phyloP scores from a whole-genome alignment of 2,888 invertebrate genomes.

The Drosophila niveifrons region DNA sequence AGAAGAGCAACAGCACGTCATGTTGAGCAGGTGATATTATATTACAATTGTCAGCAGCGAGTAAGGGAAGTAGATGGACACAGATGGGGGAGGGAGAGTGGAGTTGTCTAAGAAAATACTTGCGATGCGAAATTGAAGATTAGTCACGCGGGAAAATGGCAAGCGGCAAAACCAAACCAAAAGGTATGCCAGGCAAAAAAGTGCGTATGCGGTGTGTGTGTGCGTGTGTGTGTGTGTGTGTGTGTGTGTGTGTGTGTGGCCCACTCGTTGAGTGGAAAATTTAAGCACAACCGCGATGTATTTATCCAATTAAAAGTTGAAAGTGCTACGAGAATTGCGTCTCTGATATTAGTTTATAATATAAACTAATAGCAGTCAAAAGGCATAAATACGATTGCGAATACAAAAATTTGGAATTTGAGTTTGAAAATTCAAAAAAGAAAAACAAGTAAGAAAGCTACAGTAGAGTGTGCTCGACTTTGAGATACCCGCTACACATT shows the following conservation, averaged over 20 bases:
- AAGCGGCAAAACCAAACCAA: constrained; percentile 22
- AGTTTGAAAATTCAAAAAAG: neutral
- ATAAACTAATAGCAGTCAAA: constrained; percentile 12
- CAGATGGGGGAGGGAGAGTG: neutral
- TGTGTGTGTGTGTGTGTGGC: neutral
- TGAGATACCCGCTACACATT: too few relatives aligned
- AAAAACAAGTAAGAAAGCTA: neutral
- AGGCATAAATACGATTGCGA: constrained; percentile 11
- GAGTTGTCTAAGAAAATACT: constrained; percentile 24
- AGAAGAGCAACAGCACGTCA: constrained; percentile 32
- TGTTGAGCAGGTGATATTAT: constrained; percentile 47
- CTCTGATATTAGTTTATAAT: constrained; percentile 4
- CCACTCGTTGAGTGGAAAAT: constrained; percentile 20
- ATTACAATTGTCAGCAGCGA: constrained; percentile 33
- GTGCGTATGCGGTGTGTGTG: neutral
- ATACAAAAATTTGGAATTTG: constrained; percentile 8
- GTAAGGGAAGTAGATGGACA: neutral
- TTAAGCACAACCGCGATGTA: constrained; percentile 16
- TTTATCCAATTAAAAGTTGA: constrained; percentile 53
- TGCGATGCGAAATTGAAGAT: constrained; percentile 43
- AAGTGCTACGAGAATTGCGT: constrained; percentile 31
- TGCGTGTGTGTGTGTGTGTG: too few relatives aligned
- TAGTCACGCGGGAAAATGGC: constrained; percentile 41
- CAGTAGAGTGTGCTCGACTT: too few relatives aligned
- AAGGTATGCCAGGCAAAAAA: constrained; percentile 42